Evolutionary conservation across 2,113 vertebrate species (phyloP), one percentile per base, ranked within the genome.

Genomic region (Cariama cristata): DNA sequence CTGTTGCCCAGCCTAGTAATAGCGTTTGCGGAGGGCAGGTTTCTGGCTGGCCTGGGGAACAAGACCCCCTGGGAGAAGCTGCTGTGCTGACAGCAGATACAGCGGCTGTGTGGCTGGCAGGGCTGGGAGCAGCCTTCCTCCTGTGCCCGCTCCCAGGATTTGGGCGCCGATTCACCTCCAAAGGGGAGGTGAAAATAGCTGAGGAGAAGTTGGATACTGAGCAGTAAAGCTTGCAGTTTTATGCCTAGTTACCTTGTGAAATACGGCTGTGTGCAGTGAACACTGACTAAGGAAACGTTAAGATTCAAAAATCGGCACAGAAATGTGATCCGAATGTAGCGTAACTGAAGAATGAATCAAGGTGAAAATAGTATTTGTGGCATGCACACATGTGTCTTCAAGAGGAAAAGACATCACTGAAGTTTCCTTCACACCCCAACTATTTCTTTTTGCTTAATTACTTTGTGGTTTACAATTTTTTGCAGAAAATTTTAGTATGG

Each of bases 111-210:
- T 77, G 18, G 8, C 40, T 4, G 0, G 2, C 5, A 3, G 27
- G n/a, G 3, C 21, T 40, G 15, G 17, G 35, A 74, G 24, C 66
- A 50, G 38, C 23, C 50, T 50, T 40, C 21, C 18, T 58, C 5
- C n/a, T n/a, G 19, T 11, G 20, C 38, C n/a, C 2, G 0, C 45
- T 44, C 33, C 7, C 15, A 0, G 2, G 14, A 7, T 19, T 42
- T 2, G 3, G 27, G 9, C 12, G 21, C 6, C 8, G 6, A 15
- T 11, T 76, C 28, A 8, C 10, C 56, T 42, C 42, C 16, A 7
- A 68, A 56, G n/a, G 53, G 26, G 18, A 73, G 12, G 6, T 7
- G 17, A 19, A 53, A 90, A 44, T 19, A 72, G 12, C 53, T 21
- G 7, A n/a, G 26, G 32, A 12, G 15, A 60, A 45, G 15, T 33